phyloP scores from a whole-genome alignment of 2,888 invertebrate genomes.

The Dorcus parallelipipedus region DNA sequence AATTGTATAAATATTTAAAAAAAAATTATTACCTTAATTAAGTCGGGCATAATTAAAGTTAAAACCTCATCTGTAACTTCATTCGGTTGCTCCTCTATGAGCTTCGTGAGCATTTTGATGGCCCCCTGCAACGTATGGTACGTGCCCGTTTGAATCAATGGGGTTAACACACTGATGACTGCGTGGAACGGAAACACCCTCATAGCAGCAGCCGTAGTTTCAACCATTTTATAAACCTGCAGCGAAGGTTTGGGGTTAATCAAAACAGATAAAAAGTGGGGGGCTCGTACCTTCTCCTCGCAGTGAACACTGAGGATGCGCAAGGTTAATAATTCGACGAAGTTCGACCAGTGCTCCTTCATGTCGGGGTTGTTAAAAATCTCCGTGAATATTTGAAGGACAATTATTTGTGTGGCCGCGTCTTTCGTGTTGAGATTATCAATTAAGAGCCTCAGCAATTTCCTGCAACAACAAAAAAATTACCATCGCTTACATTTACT shows the following conservation, averaged over 20 bases:
- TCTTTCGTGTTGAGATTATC: slow-evolving; percentile 64
- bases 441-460: slow-evolving; percentile 72
- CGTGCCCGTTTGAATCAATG: slow-evolving; percentile 83
- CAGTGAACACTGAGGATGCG: slow-evolving; percentile 86
- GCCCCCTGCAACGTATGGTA: slow-evolving; percentile 88
- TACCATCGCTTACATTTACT: too few species aligned
- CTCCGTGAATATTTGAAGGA: slow-evolving; percentile 79
- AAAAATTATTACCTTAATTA: slow-evolving; percentile 66
- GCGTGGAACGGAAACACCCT: slow-evolving; percentile 77
- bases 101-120: slow-evolving; percentile 84
- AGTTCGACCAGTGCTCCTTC: slow-evolving; percentile 77
- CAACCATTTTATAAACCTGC: slow-evolving; percentile 79
- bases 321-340: slow-evolving; percentile 86
- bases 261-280: not conserved
- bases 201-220: slow-evolving; percentile 76
- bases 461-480: slow-evolving; percentile 45
- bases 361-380: slow-evolving; percentile 77
- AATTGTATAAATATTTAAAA: too few species aligned
- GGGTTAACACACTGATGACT: slow-evolving; percentile 64
- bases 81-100: slow-evolving; percentile 72
- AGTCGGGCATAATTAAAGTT: slow-evolving; percentile 79
- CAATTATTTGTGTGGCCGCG: slow-evolving; percentile 69
- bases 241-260: slow-evolving; percentile 15
- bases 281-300: slow-evolving; percentile 59
- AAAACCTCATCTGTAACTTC: slow-evolving; percentile 74